A percentile compares a stretch with the other conserved stretches of the same genome.
These are phyloP conservation scores for Halcyon chelicuti DNA, from an alignment of 2,797 vertebrate species.

Conservation along the genomic window DNA sequence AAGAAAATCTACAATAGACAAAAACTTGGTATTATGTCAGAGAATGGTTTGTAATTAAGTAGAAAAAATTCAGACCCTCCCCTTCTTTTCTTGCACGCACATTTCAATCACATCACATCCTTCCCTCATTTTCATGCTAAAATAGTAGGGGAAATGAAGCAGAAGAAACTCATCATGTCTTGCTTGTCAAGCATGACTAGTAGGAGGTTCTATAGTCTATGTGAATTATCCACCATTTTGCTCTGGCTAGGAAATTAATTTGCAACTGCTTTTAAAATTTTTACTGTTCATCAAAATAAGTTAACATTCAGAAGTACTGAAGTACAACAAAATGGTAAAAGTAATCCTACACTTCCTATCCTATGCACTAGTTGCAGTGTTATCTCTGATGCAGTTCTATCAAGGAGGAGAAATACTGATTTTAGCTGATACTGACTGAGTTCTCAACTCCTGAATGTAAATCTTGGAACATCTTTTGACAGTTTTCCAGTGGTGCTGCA, in stretches of 20 bases:
- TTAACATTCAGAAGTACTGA: neutral
- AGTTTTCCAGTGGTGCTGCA: neutral
- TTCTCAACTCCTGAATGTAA: neutral
- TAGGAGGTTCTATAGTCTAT: neutral
- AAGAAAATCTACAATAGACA: neutral
- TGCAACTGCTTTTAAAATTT: neutral
- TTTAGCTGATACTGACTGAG: neutral
- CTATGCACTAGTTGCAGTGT: neutral
- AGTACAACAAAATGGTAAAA: neutral
- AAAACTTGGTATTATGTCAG: neutral
- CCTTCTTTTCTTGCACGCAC: neutral
- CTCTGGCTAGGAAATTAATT: neutral
- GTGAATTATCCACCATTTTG: neutral
- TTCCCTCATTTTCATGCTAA: neutral
- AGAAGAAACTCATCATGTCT: conserved; percentile 6
- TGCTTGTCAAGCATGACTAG: neutral
- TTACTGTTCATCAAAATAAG: neutral
- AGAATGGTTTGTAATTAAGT: neutral
- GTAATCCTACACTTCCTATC: neutral
- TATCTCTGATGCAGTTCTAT: neutral
- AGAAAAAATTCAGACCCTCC: neutral
- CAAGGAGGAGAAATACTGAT: neutral
- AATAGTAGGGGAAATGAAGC: neutral
- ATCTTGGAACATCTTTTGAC: neutral
- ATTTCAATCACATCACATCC: neutral